Evolutionary conservation across 2,888 invertebrate species (phyloP).

Genomic region (Drosophila eohydei): DNA sequence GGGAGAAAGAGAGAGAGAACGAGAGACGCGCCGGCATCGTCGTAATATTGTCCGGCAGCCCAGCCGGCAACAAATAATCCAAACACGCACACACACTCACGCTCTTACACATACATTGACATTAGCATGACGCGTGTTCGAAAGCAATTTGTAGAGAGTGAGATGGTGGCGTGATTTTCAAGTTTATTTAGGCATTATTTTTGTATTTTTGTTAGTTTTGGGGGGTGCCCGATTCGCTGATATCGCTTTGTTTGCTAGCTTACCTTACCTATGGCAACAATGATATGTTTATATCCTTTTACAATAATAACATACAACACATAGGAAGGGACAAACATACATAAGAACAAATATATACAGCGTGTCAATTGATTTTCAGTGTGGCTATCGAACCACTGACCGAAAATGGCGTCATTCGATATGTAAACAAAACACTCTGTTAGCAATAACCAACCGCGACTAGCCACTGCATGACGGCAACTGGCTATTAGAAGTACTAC

Average conservation of each 20-base stretch:
- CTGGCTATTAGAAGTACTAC: neutral
- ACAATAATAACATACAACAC: conserved; percentile 29
- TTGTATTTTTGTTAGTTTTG: conserved; percentile 45
- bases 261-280: conserved; percentile 14
- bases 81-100: conserved; percentile 20
- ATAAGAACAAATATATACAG: neutral
- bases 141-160: conserved; percentile 59
- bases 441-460: conserved; percentile 40
- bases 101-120: conserved; percentile 23
- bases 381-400: conserved; percentile 50
- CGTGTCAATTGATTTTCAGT: conserved; percentile 44
- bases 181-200: conserved; percentile 80
- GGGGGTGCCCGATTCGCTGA: conserved; percentile 25
- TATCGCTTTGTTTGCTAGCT: conserved; percentile 27
- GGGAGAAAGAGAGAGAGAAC: neutral
- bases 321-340: neutral
- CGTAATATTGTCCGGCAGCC: conserved; percentile 35
- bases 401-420: conserved; percentile 70
- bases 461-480: conserved; percentile 4
- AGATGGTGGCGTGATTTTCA: conserved; percentile 85
- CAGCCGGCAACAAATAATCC: conserved; percentile 45
- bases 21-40: conserved; percentile 25
- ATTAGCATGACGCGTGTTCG: conserved; percentile 59
- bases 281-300: conserved; percentile 54
- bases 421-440: conserved; percentile 52